Evolutionary conservation across 1,140 invertebrate species (phyloP).

Genomic region (Capitella teleta): DNA sequence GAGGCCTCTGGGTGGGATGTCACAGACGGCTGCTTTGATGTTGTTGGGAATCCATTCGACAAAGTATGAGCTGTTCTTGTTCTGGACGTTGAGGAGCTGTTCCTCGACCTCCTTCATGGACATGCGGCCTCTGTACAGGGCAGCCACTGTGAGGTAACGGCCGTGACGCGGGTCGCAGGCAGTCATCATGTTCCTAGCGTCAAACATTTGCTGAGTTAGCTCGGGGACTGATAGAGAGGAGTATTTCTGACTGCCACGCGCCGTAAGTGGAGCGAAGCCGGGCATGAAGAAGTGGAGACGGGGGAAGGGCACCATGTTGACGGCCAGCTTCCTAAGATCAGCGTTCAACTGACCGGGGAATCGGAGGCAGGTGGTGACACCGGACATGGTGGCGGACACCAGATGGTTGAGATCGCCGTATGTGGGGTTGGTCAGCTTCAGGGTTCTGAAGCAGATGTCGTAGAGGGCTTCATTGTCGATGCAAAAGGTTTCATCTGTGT

Average conservation of each 20-base stretch:
- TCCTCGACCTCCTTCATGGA: conserved; percentile 83
- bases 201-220: conserved; percentile 39
- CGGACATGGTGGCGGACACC: conserved; percentile 68
- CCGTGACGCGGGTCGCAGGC: conserved; percentile 64
- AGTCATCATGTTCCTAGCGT: conserved; percentile 77
- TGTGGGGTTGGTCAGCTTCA: conserved; percentile 46
- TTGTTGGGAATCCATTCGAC: conserved; percentile 43
- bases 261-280: conserved; percentile 59
- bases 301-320: conserved; percentile 94
- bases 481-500: conserved; percentile 40
- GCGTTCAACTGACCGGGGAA: conserved; percentile 57
- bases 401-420: conserved; percentile 45
- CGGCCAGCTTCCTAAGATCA: conserved; percentile 85
- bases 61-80: conserved; percentile 49
- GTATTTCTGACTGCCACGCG: conserved; percentile 46
- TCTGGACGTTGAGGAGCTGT: conserved; percentile 69
- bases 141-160: conserved; percentile 63
- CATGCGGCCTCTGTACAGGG: conserved; percentile 86
- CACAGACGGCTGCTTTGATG: conserved; percentile 47
- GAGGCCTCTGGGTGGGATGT: conserved; percentile 53
- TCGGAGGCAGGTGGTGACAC: conserved; percentile 60
- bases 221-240: conserved; percentile 45
- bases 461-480: conserved; percentile 38
- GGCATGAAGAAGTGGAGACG: conserved; percentile 95
- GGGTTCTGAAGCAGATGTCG: conserved; percentile 43